Conservation (phyloP, 2,113 vertebrate species). For the Pica pica region DNA sequence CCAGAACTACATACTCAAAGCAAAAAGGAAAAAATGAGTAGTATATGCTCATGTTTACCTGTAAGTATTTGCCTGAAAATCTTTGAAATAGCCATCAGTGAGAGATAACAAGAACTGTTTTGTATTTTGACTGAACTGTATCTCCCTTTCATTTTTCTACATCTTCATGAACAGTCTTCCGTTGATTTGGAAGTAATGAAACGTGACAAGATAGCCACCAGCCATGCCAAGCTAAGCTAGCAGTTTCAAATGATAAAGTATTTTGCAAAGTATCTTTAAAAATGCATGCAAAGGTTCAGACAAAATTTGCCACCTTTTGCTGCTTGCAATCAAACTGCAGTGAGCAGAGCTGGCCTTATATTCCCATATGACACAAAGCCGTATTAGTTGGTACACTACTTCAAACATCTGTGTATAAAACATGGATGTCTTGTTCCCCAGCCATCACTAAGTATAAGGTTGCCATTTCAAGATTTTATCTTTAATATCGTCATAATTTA, state of each 20-base stretch:
- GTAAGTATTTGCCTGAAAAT: not conserved
- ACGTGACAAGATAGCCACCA: constrained; percentile 20
- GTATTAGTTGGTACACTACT: not conserved
- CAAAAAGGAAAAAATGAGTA: not conserved
- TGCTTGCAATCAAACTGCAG: not conserved
- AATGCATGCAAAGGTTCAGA: not conserved
- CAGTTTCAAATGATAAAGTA: not conserved
- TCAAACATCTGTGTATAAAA: not conserved
- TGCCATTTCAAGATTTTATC: not conserved
- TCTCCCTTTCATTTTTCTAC: not conserved
- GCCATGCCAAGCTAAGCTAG: not conserved
- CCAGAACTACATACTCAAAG: not conserved
- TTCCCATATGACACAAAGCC: not conserved
- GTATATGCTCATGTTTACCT: not conserved
- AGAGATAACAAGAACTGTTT: not conserved
- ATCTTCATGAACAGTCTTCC: not conserved
- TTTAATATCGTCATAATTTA: not conserved
- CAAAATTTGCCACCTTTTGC: not conserved
- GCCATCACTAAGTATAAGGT: not conserved
- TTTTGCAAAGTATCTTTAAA: not conserved
- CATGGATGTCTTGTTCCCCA: not conserved
- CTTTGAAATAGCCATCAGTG: not conserved
- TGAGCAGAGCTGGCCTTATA: not conserved
- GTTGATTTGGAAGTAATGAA: not conserved
- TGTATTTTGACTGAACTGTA: not conserved